These are phyloP conservation scores for Lepidurus arcticus DNA, from an alignment of 1,140 invertebrate genomes.

Conservation along the genomic window DNA sequence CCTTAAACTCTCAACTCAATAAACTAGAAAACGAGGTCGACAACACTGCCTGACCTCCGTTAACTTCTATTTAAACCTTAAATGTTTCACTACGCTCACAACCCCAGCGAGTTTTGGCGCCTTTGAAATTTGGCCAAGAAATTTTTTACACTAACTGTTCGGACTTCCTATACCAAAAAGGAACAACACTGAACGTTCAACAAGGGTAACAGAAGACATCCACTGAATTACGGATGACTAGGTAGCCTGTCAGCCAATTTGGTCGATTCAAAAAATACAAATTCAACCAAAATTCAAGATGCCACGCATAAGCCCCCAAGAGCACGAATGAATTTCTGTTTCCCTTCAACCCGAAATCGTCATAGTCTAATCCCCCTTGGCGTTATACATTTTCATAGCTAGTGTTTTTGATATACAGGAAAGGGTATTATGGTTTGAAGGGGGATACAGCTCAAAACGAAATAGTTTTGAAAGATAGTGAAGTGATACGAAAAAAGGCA, in stretches of 20 bases:
- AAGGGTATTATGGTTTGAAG: not conserved
- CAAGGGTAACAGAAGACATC: not conserved
- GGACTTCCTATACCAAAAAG: not conserved
- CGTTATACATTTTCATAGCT: not conserved
- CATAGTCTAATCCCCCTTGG: not conserved
- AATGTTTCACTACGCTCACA: slow-evolving; percentile 2
- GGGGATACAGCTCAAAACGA: not conserved
- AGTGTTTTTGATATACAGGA: not conserved
- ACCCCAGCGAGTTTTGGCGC: slow-evolving; percentile 11
- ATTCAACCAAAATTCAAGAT: slow-evolving; percentile 1
- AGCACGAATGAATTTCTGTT: not conserved
- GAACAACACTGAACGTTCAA: not conserved
- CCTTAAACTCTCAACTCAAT: not conserved
- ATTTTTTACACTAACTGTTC: not conserved
- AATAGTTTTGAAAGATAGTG: not conserved
- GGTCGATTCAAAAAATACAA: not conserved
- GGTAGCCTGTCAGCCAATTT: not conserved
- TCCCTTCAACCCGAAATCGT: not conserved
- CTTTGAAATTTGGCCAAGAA: not conserved
- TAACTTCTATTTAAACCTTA: not conserved
- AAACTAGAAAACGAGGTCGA: not conserved
- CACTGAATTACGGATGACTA: slow-evolving; percentile 19
- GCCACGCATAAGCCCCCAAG: not conserved
- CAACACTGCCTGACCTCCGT: not conserved
- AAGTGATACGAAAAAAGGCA: slow-evolving; percentile 10